Percentiles rank a stretch among this genome's conserved stretches.
Evolutionary conservation across 2,797 vertebrate species (phyloP).

Genomic region (Sibirionetta formosa): DNA sequence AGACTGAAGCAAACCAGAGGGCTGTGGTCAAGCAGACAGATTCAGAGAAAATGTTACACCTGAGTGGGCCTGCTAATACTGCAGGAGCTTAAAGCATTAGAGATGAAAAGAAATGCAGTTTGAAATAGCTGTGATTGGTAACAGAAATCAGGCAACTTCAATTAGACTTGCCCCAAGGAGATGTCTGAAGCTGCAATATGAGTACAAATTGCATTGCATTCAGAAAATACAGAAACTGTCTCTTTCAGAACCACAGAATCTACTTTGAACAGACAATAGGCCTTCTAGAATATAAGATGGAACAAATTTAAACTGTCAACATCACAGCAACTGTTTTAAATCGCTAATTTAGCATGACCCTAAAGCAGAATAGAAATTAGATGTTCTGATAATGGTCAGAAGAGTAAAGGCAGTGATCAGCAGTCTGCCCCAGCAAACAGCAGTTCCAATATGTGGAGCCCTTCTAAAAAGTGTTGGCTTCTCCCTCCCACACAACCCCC

Average conservation of each 20-base stretch:
- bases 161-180: slow-evolving; percentile 59
- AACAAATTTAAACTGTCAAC: slow-evolving; percentile 49
- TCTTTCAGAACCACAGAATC: slow-evolving; percentile 40
- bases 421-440: background rate
- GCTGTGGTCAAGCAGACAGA: slow-evolving; percentile 22
- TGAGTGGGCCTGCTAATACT: slow-evolving; percentile 17
- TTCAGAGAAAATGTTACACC: slow-evolving; percentile 22
- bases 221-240: slow-evolving; percentile 9
- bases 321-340: slow-evolving; percentile 10
- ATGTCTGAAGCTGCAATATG: slow-evolving; percentile 16
- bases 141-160: slow-evolving; percentile 65
- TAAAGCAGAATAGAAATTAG: slow-evolving; percentile 12
- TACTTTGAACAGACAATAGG: slow-evolving; percentile 53
- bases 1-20: background rate
- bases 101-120: slow-evolving; percentile 16
- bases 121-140: slow-evolving; percentile 31
- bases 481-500: background rate
- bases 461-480: background rate
- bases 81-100: slow-evolving; percentile 6
- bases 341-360: slow-evolving; percentile 31
- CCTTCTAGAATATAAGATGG: slow-evolving; percentile 20
- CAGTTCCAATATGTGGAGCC: background rate
- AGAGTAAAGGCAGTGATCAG: background rate
- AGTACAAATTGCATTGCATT: slow-evolving; percentile 40
- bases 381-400: slow-evolving; percentile 43